A percentile compares a stretch with the other conserved stretches of the same genome.
Evolutionary conservation across 2,797 vertebrate genomes (phyloP).

Genomic region (Pelobates cultripes): DNA sequence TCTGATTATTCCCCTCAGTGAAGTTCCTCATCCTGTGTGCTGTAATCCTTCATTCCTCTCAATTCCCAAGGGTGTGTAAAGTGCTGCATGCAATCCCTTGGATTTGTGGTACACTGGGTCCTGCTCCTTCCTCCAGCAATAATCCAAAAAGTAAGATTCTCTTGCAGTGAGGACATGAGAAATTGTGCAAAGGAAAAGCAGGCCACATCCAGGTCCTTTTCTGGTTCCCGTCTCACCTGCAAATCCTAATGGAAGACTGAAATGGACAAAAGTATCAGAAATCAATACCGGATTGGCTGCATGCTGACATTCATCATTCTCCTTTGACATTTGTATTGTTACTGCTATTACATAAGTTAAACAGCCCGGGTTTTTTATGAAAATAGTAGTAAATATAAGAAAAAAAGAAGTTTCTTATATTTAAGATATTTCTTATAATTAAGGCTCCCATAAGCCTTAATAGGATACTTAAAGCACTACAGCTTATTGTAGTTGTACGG

Average conservation of each 20-base stretch:
- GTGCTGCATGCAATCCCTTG: constrained; percentile 62
- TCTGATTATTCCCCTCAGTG: constrained; percentile 37
- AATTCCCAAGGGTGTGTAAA: constrained; percentile 57
- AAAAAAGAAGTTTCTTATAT: too few relatives aligned
- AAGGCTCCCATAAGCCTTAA: too few relatives aligned
- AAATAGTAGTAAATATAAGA: too few relatives aligned
- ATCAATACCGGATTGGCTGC: too few relatives aligned
- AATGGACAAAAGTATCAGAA: neutral
- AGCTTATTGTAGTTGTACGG: too few relatives aligned
- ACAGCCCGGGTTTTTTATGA: too few relatives aligned
- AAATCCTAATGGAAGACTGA: constrained; percentile 35
- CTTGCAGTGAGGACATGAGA: constrained; percentile 50
- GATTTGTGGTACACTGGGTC: constrained; percentile 26
- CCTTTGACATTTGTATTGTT: too few relatives aligned
- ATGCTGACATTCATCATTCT: too few relatives aligned
- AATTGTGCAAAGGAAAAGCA: constrained; percentile 44
- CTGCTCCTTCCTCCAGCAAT: constrained; percentile 40
- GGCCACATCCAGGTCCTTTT: constrained; percentile 31
- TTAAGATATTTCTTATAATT: too few relatives aligned
- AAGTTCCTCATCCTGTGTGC: constrained; percentile 28
- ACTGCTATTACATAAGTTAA: too few relatives aligned
- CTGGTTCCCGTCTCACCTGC: constrained; percentile 17
- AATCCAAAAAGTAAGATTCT: constrained; percentile 40
- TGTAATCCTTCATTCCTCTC: constrained; percentile 26
- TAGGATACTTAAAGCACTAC: too few relatives aligned